Evolutionary conservation across 2,797 vertebrate genomes (phyloP), one percentile per base, ranked within the genome.

Genomic region (Mus caroli): DNA sequence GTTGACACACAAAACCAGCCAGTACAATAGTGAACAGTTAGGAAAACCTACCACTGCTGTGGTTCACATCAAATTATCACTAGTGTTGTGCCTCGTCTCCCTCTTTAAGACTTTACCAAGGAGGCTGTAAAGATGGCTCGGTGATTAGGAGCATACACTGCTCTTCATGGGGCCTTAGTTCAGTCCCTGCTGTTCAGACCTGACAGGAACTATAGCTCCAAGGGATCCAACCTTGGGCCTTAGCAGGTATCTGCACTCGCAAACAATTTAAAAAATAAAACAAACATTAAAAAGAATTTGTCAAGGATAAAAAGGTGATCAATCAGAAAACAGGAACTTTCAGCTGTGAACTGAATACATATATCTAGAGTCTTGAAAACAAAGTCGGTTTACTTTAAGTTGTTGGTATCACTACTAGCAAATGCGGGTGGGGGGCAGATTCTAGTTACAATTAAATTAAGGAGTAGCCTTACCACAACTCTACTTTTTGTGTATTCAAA

Each of bases 401-500:
- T 43, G n/a, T n/a, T 80, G 77, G 13, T 24, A 50, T 86, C 82
- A 43, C n/a, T 73, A 20, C 34, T 86, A 43, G 69, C 11, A 62
- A 31, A 17, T 83, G 20, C n/a, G 60, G 28, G 24, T 19, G 43
- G 52, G 4, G 28, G 28, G 28, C 69, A 58, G 28, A 50, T 67
- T 69, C 60, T 10, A 17, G 24, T 93, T 76, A 54, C 43, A n/a
- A 3, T 26, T 31, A 34, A 50, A 37, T 69, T 58, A 69, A 73
- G n/a, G 24, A 20, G 56, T 52, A 58, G 64, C 28, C 78, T 91
- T 34, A 60, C 43, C 11, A 31, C 54, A 31, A 0, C 13, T 77
- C 67, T 91, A 43, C 12, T 24, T 28, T 50, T 82, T 80, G 34
- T 71, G 7, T 91, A 94, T 88, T 82, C 15, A 90, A 86, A 92